Evolutionary conservation across 2,797 vertebrate genomes (phyloP).

Genomic region (Botia almorhae): DNA sequence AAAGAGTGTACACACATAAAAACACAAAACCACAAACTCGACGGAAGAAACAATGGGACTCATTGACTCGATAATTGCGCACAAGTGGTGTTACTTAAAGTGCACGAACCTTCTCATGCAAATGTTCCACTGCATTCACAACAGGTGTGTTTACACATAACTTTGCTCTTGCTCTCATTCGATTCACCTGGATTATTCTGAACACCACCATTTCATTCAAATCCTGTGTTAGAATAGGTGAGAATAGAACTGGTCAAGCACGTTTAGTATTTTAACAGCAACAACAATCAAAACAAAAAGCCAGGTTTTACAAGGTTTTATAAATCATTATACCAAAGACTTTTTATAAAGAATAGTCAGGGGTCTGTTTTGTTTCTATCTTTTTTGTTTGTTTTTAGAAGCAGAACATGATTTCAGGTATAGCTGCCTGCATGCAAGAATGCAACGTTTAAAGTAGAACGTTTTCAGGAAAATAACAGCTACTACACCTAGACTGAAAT

Average conservation of each 20-base stretch:
- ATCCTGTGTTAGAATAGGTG: neutral
- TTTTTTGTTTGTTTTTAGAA: no score
- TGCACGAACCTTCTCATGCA: neutral
- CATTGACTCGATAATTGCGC: neutral
- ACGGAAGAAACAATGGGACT: conserved; percentile 21
- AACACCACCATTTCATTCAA: neutral
- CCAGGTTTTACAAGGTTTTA: neutral
- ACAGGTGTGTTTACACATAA: conserved; percentile 7
- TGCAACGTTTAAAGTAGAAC: no score
- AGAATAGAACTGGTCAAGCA: neutral
- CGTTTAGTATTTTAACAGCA: neutral
- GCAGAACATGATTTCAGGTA: no score
- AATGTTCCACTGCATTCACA: neutral
- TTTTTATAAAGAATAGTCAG: neutral
- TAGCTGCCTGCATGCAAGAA: no score
- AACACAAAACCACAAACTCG: conserved; percentile 32
- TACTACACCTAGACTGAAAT: no score
- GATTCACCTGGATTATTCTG: neutral
- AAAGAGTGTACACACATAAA: conserved; percentile 16
- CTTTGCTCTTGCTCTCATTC: neutral
- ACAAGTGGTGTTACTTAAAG: conserved; percentile 8
- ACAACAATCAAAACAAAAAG: neutral
- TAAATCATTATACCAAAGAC: neutral
- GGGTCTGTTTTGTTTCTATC: no score
- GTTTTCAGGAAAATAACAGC: no score